Conservation (phyloP, 2,888 invertebrate species). For the Gryllus longicercus region DNA sequence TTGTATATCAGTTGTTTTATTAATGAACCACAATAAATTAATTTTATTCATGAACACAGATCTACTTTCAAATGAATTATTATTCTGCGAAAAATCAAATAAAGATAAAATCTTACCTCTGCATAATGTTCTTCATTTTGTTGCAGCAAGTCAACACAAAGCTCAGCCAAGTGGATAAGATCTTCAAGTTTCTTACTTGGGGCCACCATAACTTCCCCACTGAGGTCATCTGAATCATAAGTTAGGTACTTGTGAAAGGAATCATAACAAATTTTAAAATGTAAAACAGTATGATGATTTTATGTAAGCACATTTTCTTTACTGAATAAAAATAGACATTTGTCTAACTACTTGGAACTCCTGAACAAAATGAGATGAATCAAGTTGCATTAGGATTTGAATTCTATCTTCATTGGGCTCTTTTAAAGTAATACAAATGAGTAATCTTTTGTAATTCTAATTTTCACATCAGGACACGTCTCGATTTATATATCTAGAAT, state of each 20-base stretch:
- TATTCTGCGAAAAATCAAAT: not conserved
- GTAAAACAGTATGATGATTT: no score
- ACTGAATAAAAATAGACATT: not conserved
- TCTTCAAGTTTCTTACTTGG: constrained; percentile 92
- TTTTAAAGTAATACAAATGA: no score
- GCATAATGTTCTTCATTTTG: constrained; percentile 99
- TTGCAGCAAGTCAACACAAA: constrained; percentile 96
- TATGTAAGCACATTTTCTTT: no score
- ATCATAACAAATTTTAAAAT: no score
- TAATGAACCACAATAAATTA: not conserved
- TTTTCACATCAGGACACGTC: no score
- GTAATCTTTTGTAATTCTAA: no score
- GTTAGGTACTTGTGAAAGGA: not conserved
- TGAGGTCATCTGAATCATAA: constrained; percentile 63
- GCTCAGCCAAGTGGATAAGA: constrained; percentile 92
- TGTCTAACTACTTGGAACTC: not conserved
- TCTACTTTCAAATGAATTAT: not conserved
- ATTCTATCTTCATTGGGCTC: no score
- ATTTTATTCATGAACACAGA: not conserved
- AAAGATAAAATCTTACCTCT: constrained; percentile 69
- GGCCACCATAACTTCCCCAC: constrained; percentile 77
- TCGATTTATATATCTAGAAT: no score
- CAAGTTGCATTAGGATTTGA: no score
- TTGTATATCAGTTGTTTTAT: not conserved
- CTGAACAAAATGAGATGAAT: not conserved